phyloP scores from a whole-genome alignment of 2,113 vertebrate genomes.

The Plecturocebus donacophilus region DNA sequence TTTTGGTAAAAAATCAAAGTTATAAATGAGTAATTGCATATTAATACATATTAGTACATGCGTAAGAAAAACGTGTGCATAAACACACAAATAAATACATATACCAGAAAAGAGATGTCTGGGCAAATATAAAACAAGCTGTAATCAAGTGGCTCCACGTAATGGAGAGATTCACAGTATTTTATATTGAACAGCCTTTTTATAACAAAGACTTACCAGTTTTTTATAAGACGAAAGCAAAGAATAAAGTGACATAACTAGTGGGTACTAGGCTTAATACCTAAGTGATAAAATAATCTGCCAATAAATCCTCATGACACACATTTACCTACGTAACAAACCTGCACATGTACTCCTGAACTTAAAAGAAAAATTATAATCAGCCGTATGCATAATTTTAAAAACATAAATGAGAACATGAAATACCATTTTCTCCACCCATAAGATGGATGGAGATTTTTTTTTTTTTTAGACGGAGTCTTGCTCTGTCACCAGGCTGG shows the following conservation, averaged over 20 bases:
- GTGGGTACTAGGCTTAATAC: no score
- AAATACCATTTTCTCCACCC: background rate
- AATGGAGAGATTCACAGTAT: conserved; percentile 4
- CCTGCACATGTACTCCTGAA: no score
- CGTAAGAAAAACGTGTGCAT: background rate
- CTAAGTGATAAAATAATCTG: no score
- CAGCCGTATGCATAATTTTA: background rate
- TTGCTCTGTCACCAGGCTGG: no score
- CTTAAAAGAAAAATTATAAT: background rate
- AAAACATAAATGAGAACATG: background rate
- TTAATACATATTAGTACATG: background rate
- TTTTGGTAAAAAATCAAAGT: background rate
- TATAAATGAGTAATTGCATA: background rate
- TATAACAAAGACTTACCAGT: background rate
- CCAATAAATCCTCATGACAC: no score
- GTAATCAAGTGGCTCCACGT: background rate
- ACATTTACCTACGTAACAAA: no score
- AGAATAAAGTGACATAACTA: background rate
- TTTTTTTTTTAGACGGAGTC: no score
- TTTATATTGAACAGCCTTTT: background rate
- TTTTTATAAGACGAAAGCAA: background rate
- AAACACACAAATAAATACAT: background rate
- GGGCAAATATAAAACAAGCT: background rate
- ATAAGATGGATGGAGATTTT: background rate
- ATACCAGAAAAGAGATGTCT: background rate